Conservation (phyloP, 2,797 vertebrate genomes). For the Hydrophis major region DNA sequence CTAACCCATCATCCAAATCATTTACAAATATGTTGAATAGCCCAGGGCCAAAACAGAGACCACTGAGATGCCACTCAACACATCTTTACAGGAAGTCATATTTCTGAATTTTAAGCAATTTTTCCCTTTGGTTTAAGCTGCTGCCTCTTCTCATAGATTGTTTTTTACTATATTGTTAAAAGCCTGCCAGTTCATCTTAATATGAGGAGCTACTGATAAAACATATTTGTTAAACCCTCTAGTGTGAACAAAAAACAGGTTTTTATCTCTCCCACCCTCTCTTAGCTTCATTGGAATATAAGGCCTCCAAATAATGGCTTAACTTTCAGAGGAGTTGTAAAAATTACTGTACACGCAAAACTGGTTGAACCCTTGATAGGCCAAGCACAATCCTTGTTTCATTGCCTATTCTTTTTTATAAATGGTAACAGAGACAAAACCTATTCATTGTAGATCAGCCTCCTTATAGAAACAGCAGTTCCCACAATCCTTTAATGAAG, state of each 20-base stretch:
- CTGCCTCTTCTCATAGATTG: not conserved
- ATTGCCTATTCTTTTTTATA: not conserved
- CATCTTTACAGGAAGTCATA: not conserved
- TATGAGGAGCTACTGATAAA: not conserved
- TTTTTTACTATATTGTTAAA: not conserved
- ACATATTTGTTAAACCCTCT: not conserved
- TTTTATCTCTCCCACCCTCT: not conserved
- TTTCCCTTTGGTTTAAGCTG: not conserved
- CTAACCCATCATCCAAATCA: not conserved
- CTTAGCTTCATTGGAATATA: not conserved
- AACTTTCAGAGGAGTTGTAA: not conserved
- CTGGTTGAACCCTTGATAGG: not conserved
- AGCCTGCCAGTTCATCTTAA: not conserved
- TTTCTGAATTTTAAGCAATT: not conserved
- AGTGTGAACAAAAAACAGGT: not conserved
- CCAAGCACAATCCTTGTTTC: not conserved
- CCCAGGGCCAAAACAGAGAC: not conserved
- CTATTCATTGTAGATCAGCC: not conserved
- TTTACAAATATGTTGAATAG: not conserved
- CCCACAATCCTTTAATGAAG: conserved; percentile 21
- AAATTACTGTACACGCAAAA: not conserved
- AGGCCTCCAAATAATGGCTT: not conserved
- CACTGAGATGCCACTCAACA: not conserved
- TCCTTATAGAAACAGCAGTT: not conserved
- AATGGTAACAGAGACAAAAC: not conserved